Conservation (phyloP, 2,113 vertebrate species). For the Argyrosomus japonicus region DNA sequence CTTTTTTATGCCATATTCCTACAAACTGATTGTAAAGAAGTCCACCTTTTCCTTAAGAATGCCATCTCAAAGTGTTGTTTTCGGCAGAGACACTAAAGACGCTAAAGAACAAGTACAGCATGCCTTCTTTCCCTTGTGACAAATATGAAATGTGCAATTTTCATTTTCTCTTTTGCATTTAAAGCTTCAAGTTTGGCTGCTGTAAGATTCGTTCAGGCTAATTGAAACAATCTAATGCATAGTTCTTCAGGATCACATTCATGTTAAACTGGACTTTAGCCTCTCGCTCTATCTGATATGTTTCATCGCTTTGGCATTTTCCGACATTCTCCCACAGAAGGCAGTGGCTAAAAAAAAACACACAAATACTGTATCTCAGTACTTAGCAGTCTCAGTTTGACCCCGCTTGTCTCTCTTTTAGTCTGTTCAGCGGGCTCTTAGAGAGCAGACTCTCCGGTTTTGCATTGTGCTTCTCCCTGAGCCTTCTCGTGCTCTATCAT, state of each 20-base stretch:
- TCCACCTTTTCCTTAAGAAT: slow-evolving; percentile 1
- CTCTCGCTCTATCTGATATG: slow-evolving; percentile 54
- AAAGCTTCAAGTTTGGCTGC: slow-evolving; percentile 49
- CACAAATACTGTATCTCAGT: slow-evolving; percentile 18
- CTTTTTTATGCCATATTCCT: not conserved
- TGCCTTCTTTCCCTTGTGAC: slow-evolving; percentile 40
- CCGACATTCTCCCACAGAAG: slow-evolving; percentile 41
- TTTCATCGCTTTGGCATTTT: slow-evolving; percentile 64
- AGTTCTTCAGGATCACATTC: slow-evolving; percentile 67
- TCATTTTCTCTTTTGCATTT: slow-evolving; percentile 42
- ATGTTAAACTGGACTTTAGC: slow-evolving; percentile 40
- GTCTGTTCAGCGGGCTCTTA: slow-evolving; percentile 74
- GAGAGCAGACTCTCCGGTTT: slow-evolving; percentile 85
- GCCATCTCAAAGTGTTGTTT: slow-evolving; percentile 3
- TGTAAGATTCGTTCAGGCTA: slow-evolving; percentile 30
- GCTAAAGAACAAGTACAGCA: slow-evolving; percentile 10
- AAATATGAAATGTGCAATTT: slow-evolving; percentile 2
- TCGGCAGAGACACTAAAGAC: not conserved
- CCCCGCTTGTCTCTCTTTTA: slow-evolving; percentile 2
- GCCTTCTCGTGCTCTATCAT: slow-evolving; percentile 83
- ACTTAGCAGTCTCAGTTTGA: slow-evolving; percentile 31
- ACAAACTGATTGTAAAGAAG: slow-evolving; percentile 1
- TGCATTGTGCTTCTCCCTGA: slow-evolving; percentile 62
- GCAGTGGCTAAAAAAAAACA: slow-evolving; percentile 43
- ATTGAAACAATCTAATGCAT: slow-evolving; percentile 58